Evolutionary conservation across 2,797 vertebrate genomes (phyloP), one percentile per base, ranked within the genome.

Genomic region (Pseudochromis fuscus): DNA sequence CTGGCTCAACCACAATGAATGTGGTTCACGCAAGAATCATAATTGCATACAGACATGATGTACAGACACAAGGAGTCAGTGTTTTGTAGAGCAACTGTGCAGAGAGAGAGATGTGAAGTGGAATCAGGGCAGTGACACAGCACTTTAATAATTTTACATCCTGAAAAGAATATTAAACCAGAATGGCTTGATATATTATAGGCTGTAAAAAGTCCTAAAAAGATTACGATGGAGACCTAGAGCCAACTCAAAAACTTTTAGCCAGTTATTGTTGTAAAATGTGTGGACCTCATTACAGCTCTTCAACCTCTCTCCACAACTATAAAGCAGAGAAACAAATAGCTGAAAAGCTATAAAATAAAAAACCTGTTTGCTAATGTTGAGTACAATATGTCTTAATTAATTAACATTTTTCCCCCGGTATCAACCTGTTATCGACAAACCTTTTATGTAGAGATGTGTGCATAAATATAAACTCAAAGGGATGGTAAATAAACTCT

Each of bases 41-140:
- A 91, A 92, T 91, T 90, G 80, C 83, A 88, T 55, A 66, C 91
- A 93, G 90, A 85, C 63, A 58, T 23, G 11, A 72, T 67, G 75
- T 61, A 48, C 69, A 75, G 77, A 75, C 81, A 62, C 21, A 24
- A 50, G 44, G 16, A 80, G 77, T 55, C 56, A 67, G 55, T 77
- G 56, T 61, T 78, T 83, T 45, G 55, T 55, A 74, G 27, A 67
- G 58, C 59, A 73, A 63, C 61, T 31, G 62, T 40, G 75, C 35
- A 16, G 64, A 66, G 11, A 49, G 45, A 48, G 49, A 71, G 44
- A 51, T 68, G 42, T 44, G 33, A 88, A 74, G 64, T 45, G 2
- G 53, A 72, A 52, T 69, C 19, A 19, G 46, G 68, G 38, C 46
- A 59, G 25, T 84, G 81, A 87, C 71, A 59, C 57, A 49, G 80